Evolutionary conservation across 1,140 invertebrate genomes (phyloP).

Genomic region (Zaprionus inermis): DNA sequence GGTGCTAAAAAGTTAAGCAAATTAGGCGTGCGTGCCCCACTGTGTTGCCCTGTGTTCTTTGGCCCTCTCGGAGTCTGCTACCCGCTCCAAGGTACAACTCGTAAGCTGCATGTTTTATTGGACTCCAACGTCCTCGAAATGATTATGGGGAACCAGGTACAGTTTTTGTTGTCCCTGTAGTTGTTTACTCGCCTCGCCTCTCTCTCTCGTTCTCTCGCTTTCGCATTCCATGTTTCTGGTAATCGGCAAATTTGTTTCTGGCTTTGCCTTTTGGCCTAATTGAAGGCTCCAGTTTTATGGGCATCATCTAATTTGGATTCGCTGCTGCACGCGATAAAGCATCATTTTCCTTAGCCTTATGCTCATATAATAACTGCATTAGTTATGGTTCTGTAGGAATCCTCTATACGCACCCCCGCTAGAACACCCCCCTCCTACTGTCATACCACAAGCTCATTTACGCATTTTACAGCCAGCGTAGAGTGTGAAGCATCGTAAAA

Average conservation of each 20-base stretch:
- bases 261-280: conserved; percentile 41
- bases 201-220: no score
- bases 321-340: conserved; percentile 48
- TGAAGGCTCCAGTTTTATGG: conserved; percentile 49
- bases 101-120: conserved; percentile 79
- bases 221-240: conserved; percentile 10
- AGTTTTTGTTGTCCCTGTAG: conserved; percentile 30
- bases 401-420: neutral
- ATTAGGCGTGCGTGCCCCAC: conserved; percentile 74
- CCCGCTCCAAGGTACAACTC: conserved; percentile 33
- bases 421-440: neutral
- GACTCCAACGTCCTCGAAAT: conserved; percentile 45
- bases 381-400: conserved; percentile 6
- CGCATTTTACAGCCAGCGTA: conserved; percentile 21
- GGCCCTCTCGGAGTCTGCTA: neutral
- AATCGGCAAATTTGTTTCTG: conserved; percentile 45
- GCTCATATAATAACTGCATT: conserved; percentile 46
- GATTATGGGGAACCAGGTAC: conserved; percentile 46
- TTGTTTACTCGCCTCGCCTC: neutral
- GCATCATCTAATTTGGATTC: conserved; percentile 55
- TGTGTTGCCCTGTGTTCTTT: conserved; percentile 32
- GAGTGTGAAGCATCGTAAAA: conserved; percentile 9
- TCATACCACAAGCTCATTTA: no score
- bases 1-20: conserved; percentile 82
- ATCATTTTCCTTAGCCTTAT: conserved; percentile 30